Evolutionary conservation across 2,113 vertebrate genomes (phyloP), one percentile per base, ranked within the genome.

Genomic region (Proterorhinus semilunaris): DNA sequence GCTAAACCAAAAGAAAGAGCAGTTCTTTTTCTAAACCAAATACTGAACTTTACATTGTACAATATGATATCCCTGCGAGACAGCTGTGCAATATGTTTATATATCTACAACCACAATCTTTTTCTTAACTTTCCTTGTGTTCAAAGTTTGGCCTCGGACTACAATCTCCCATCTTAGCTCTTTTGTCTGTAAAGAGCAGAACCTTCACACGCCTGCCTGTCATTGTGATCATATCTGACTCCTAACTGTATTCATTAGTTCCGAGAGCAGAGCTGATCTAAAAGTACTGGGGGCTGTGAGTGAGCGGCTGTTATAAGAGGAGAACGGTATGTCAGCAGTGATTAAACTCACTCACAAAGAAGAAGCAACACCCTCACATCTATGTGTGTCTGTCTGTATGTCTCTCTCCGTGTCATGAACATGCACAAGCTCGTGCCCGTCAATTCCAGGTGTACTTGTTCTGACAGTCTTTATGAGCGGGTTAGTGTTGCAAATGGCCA

Each of bases 251-350:
- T 72, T 79, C 64, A 72, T 88, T 71, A 78, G 70, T 69, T 86
- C 84, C 86, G 76, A 80, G 80, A 72, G 71, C 67, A 74, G 71
- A 68, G 63, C 62, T 68, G 71, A 78, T 75, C 84, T 80, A 61
- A 85, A 87, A 79, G 66, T 82, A 72, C 74, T 70, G 80, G 71
- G 50, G 72, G 50, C 61, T 13, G 48, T 82, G 79, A 84, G 83
- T 79, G 80, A 88, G 77, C 73, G 71, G 80, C 83, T 82, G 81
- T 87, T 88, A 79, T 76, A 75, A 77, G 85, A 76, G 84, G 69
- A 76, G 78, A 80, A 80, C 58, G 52, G 69, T 57, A 17, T 82
- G 85, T 86, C 88, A 90, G 80, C 82, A 85, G 72, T 45, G 66
- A 88, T 89, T 87, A 89, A 62, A 5, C 73, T 90, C 84, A 82